phyloP scores from a whole-genome alignment of 2,113 vertebrate genomes.

The Oreochromis niloticus region DNA sequence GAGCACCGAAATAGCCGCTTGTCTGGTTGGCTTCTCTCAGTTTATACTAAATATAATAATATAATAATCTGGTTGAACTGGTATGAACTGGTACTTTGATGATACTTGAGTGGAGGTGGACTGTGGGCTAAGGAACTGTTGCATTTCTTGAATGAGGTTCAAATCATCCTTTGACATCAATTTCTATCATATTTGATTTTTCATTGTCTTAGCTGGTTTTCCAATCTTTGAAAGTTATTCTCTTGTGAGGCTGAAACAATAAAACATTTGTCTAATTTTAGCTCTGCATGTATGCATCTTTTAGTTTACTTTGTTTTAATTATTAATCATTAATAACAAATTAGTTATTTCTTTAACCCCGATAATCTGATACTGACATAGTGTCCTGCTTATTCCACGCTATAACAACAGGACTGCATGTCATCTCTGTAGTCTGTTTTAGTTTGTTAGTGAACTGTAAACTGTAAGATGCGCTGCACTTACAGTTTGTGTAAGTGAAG shows the following conservation, averaged over 20 bases:
- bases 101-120: neutral
- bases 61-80: neutral
- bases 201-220: neutral
- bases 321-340: neutral
- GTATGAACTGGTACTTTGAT: neutral
- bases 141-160: neutral
- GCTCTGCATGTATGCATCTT: neutral
- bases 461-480: neutral
- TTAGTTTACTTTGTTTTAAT: neutral
- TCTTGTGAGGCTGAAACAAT: neutral
- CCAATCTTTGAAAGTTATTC: neutral
- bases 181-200: neutral
- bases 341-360: neutral
- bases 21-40: neutral
- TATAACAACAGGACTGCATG: neutral
- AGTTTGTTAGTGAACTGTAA: neutral
- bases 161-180: neutral
- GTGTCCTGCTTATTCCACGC: neutral
- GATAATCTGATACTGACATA: neutral
- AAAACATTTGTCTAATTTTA: neutral
- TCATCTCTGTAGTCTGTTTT: neutral
- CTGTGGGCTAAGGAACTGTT: neutral
- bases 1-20: neutral
- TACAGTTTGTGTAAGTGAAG: neutral
- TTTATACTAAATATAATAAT: neutral